Evolutionary conservation across 2,888 invertebrate species (phyloP), one percentile per base, ranked within the genome.

Genomic region (Ophraella communa): DNA sequence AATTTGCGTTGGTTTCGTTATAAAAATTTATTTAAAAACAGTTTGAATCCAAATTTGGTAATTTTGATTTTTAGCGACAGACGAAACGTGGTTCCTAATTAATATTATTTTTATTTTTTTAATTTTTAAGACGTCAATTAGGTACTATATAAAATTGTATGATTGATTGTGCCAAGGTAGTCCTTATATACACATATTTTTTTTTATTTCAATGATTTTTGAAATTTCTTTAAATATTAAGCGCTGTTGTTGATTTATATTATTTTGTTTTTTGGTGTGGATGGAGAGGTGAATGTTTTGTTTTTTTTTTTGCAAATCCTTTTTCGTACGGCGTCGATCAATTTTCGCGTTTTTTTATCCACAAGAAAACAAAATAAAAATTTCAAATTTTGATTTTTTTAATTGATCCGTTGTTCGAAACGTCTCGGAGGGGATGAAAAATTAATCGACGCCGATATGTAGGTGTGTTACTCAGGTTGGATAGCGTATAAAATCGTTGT

Each of bases 391-490:
- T n/a, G n/a, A n/a, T n/a, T n/a, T n/a, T n/a, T n/a, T n/a, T n/a
- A n/a, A n/a, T n/a, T n/a, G n/a, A n/a, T n/a, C 21, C 21, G 45
- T 47, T n/a, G 1, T 20, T 47, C 18, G 17, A 42, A 42, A 21
- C 21, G 20, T 21, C 11, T 11, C 45, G 10, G 45, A 20, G 10
- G 20, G 8, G 10, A 8, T 5, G 20, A 33, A 18, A 56, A 53
- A 65, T 68, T 67, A 64, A 67, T 67, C 65, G 51, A 66, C 49
- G 54, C 54, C 18, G 8, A 27, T 53, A n/a, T n/a, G n/a, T n/a
- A n/a, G n/a, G 62, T 58, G 76, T 74, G 67, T 69, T 77, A 79
- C 80, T 81, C 81, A 81, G 81, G 81, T 80, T 78, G 78, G 77
- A 78, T 76, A 79, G 79, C 76, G 78, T 79, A 80, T 79, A 76